These are phyloP conservation scores for Laticauda colubrina DNA, from an alignment of 2,113 vertebrate genomes.

Conservation along the genomic window DNA sequence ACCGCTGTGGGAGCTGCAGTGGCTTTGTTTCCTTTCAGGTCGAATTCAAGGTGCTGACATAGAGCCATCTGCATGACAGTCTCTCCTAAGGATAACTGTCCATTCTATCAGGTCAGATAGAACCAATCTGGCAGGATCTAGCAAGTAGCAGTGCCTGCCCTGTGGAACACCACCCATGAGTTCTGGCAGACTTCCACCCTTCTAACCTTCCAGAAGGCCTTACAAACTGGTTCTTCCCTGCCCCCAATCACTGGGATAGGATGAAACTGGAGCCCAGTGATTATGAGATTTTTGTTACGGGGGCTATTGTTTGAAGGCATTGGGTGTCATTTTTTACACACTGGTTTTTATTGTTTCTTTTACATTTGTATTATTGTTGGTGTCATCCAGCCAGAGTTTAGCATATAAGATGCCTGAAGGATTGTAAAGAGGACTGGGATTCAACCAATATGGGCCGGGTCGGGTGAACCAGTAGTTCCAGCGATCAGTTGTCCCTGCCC, in stretches of 20 bases:
- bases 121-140: not conserved
- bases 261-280: not conserved
- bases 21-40: not conserved
- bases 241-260: not conserved
- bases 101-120: not conserved
- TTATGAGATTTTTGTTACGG: not conserved
- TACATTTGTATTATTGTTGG: not conserved
- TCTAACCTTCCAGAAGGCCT: not conserved
- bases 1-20: not conserved
- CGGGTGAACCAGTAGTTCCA: no score
- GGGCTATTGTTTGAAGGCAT: not conserved
- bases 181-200: not conserved
- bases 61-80: not conserved
- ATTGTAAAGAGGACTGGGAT: not conserved
- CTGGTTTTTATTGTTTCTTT: not conserved
- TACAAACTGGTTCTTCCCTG: accelerated
- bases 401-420: not conserved
- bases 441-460: no score
- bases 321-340: not conserved
- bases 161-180: not conserved
- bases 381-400: not conserved
- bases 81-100: not conserved
- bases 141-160: not conserved
- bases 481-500: no score
- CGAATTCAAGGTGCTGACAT: not conserved